A percentile compares a stretch with the other conserved stretches of the same genome.
Evolutionary conservation across 2,888 invertebrate genomes (phyloP).

Genomic region (Ptycholaimellus sp.): DNA sequence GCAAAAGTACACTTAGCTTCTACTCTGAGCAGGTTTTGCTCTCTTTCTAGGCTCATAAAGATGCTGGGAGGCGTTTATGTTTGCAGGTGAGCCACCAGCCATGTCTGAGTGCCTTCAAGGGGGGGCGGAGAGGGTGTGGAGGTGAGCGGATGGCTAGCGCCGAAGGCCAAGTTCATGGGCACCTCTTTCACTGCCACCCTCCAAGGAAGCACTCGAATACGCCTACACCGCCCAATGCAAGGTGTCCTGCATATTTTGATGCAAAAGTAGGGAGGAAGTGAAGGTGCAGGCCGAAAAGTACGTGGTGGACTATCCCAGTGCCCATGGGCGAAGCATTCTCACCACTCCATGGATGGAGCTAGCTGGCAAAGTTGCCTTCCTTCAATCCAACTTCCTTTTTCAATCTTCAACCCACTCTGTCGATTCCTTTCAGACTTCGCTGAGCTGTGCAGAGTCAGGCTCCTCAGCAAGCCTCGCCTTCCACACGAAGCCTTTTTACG

Average conservation of each 20-base stretch:
- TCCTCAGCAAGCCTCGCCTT: constrained; percentile 29
- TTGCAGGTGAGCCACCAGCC: constrained; percentile 24
- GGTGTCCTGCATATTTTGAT: too few relatives aligned
- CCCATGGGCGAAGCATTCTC: constrained; percentile 32
- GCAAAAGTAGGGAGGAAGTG: too few relatives aligned
- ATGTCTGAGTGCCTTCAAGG: constrained; percentile 33
- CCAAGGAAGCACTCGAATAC: too few relatives aligned
- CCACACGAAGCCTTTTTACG: constrained; percentile 35
- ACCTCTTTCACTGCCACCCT: constrained; percentile 25
- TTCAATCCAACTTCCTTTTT: too few relatives aligned
- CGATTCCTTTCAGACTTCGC: too few relatives aligned
- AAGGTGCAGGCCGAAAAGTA: constrained; percentile 31
- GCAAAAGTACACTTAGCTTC: background rate
- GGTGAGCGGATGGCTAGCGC: constrained; percentile 31
- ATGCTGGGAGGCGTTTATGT: background rate
- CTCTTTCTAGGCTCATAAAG: background rate
- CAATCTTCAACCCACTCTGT: too few relatives aligned
- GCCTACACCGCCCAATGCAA: too few relatives aligned
- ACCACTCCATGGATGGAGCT: constrained; percentile 34
- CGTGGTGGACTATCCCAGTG: constrained; percentile 30
- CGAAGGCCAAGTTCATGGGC: constrained; percentile 33
- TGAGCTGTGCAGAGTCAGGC: too few relatives aligned
- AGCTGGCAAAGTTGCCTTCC: constrained; percentile 32
- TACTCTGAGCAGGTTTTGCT: background rate
- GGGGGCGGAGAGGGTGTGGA: constrained; percentile 30